Percentiles rank a stretch among this genome's conserved stretches.
These are phyloP conservation scores for Erebia aethiops DNA, from an alignment of 2,888 invertebrate species.

Conservation along the genomic window DNA sequence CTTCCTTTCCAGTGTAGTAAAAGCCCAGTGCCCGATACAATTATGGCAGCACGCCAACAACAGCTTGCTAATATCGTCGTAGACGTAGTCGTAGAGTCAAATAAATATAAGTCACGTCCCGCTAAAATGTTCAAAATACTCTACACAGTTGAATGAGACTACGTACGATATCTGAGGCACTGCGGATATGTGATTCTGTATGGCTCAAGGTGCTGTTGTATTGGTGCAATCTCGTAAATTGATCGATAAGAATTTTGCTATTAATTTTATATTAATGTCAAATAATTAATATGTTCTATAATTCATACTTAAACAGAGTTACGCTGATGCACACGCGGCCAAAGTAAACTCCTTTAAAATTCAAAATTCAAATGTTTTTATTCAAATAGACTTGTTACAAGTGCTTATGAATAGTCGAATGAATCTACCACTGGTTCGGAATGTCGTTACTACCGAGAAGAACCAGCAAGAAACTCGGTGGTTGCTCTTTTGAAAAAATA, in stretches of 20 bases:
- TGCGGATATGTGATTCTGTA: conserved; percentile 47
- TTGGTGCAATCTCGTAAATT: conserved; percentile 3
- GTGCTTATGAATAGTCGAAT: too few relatives aligned
- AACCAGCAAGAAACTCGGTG: too few relatives aligned
- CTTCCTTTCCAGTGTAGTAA: conserved; percentile 60
- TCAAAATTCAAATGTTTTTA: too few relatives aligned
- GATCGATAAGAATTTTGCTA: background rate
- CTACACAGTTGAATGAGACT: conserved; percentile 33
- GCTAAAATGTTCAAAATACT: conserved; percentile 61
- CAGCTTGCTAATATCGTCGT: conserved; percentile 61
- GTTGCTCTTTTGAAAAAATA: too few relatives aligned
- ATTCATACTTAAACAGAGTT: too few relatives aligned
- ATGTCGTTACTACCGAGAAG: too few relatives aligned
- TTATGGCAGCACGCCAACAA: conserved; percentile 72
- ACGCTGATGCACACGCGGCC: too few relatives aligned
- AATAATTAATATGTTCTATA: too few relatives aligned
- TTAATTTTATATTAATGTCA: background rate
- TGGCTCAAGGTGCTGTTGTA: too few relatives aligned
- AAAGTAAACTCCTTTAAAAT: too few relatives aligned
- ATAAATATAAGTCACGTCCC: conserved; percentile 66
- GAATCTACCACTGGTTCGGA: too few relatives aligned
- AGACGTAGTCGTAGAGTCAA: conserved; percentile 50
- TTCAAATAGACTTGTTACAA: too few relatives aligned
- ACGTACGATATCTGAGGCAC: conserved; percentile 42
- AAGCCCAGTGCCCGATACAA: conserved; percentile 58